Base-by-base conservation (phyloP, 1,140 invertebrate genomes). In the Bombus pyrosoma region DNA sequence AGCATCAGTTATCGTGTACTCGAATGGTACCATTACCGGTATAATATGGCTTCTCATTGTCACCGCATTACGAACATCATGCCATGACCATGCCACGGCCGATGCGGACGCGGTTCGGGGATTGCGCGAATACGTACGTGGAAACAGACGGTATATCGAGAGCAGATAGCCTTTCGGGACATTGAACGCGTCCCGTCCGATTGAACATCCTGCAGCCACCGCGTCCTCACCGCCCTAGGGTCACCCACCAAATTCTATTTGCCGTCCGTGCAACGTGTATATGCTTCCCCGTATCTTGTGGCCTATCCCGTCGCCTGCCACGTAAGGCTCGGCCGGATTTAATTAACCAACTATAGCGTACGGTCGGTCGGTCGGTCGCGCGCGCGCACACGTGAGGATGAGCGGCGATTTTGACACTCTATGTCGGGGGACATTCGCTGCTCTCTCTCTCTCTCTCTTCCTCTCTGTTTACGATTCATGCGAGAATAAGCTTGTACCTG, bases 111-210 rank as follows among this genome's bases (percentile, higher is more conserved):
- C 53, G 57, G 34, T 13, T 28, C 13, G 25, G n/a, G 22, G 8
- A n/a, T n/a, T 39, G 22, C 5, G 39, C 41, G 22, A 34, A 75
- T 68, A 59, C 66, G 86, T 62, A 62, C 47, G 71, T 47, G 76
- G 86, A 73, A 84, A 71, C 73, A 68, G 79, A 82, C 83, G 86
- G 84, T 89, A 88, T 93, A 91, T 89, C 88, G 93, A 93, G 93
- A 93, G 92, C 92, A 91, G 91, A 94, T 94, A 93, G 93, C 88
- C 92, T 93, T 94, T 93, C 92, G 92, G 93, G 91, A 93, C 92
- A 94, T 93, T 93, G 89, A 92, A 86, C 92, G 90, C 89, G 91
- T 94, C 92, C 92, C 92, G 92, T 94, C 92, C 89, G 87, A 92
- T 91, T 92, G 91, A 92, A 93, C 92, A 92, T 93, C 90, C 92